These are phyloP conservation scores for Drosophila mayri DNA, from an alignment of 1,140 invertebrate species.

Conservation along the genomic window DNA sequence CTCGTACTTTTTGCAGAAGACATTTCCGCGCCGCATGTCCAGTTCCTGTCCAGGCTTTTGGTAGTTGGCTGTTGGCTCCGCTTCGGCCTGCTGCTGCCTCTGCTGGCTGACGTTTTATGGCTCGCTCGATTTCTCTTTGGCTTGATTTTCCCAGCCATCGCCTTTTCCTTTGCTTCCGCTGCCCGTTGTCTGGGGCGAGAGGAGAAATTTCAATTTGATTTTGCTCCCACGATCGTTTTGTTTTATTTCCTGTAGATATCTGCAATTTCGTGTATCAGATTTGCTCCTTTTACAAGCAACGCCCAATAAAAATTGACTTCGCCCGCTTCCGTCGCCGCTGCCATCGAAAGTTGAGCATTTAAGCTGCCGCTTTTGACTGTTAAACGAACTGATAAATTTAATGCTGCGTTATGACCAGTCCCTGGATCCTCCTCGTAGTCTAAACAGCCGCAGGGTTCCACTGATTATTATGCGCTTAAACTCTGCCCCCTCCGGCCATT, in stretches of 20 bases:
- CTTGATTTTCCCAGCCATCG: slow-evolving; percentile 37
- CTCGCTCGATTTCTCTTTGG: slow-evolving; percentile 62
- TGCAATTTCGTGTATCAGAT: slow-evolving; percentile 62
- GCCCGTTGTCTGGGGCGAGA: slow-evolving; percentile 9
- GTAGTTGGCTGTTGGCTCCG: slow-evolving; percentile 22
- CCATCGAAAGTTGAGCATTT: slow-evolving; percentile 48
- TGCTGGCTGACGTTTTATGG: slow-evolving; percentile 44
- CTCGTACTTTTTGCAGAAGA: slow-evolving; percentile 73
- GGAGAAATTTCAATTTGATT: slow-evolving; percentile 63
- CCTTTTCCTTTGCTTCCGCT: slow-evolving; percentile 35
- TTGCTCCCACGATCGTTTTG: slow-evolving; percentile 52
- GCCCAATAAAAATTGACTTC: slow-evolving; percentile 57
- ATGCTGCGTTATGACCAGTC: slow-evolving; percentile 40
- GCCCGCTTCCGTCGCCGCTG: slow-evolving; percentile 32
- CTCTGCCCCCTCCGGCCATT: slow-evolving; percentile 1
- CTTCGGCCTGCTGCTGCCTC: slow-evolving; percentile 15
- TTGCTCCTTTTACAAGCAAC: slow-evolving; percentile 45
- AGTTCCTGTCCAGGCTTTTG: slow-evolving; percentile 60
- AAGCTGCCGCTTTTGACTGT: slow-evolving; percentile 36
- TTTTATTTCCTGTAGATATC: slow-evolving; percentile 61
- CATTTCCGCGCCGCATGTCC: slow-evolving; percentile 80
- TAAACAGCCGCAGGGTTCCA: slow-evolving; percentile 16
- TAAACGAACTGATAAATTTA: slow-evolving; percentile 62
- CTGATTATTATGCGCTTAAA: slow-evolving; percentile 16
- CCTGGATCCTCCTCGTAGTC: background rate